phyloP scores from a whole-genome alignment of 2,797 vertebrate species.

The Triplophysa yarkandensis region DNA sequence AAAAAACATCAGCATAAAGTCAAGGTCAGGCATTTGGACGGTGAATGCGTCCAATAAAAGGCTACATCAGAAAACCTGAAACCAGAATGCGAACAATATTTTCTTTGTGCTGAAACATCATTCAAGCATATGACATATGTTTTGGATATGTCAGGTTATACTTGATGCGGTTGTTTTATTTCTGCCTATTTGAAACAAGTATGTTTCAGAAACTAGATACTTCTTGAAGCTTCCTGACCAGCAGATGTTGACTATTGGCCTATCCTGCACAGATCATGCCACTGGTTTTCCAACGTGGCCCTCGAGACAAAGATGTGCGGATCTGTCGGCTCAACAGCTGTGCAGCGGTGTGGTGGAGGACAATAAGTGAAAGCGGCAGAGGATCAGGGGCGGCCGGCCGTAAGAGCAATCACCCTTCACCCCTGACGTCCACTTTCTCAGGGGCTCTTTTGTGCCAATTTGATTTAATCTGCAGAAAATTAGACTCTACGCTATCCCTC shows the following conservation, averaged over 20 bases:
- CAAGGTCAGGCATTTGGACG: neutral
- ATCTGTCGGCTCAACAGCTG: conserved; percentile 67
- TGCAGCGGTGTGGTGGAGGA: conserved; percentile 57
- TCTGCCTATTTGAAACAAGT: conserved; percentile 18
- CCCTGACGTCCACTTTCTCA: conserved; percentile 64
- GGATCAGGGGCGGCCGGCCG: conserved; percentile 4
- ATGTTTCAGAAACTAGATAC: conserved; percentile 23
- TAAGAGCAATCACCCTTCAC: conserved; percentile 45
- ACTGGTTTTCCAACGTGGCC: conserved; percentile 67
- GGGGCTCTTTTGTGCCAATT: conserved; percentile 70
- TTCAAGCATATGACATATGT: neutral
- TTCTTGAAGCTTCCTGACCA: neutral
- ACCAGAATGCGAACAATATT: neutral
- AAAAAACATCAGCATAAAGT: neutral
- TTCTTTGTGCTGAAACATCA: neutral
- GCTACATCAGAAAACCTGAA: neutral
- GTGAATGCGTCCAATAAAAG: neutral
- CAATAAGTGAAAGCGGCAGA: conserved; percentile 19
- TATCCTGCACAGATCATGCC: conserved; percentile 54
- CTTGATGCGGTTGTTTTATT: neutral
- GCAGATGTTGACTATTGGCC: neutral
- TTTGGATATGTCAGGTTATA: neutral
- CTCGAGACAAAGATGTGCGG: conserved; percentile 65
- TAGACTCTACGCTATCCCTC: conserved; percentile 58
- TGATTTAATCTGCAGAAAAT: conserved; percentile 75